Evolutionary conservation across 1,140 invertebrate species (phyloP).

Genomic region (Papilio glaucus): DNA sequence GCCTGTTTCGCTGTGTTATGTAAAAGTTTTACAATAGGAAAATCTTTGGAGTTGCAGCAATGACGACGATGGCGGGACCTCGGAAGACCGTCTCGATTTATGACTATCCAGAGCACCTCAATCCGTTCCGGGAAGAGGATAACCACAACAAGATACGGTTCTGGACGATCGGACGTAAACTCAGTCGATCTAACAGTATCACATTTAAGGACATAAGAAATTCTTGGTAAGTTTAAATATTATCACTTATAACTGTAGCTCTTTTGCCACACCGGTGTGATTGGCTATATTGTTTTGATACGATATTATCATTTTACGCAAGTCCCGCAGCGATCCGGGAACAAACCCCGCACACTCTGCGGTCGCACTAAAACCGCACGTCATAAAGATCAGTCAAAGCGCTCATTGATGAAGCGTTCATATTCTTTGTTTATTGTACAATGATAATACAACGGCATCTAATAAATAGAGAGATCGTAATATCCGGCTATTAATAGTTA

Average conservation of each 20-base stretch:
- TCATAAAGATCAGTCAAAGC: slow-evolving; percentile 35
- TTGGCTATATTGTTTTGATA: slow-evolving; percentile 24
- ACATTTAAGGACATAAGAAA: slow-evolving; percentile 84
- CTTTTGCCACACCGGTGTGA: slow-evolving; percentile 26
- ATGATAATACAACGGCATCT: slow-evolving; percentile 22
- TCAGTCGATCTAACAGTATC: slow-evolving; percentile 83
- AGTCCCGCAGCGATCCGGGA: slow-evolving; percentile 10
- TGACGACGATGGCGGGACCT: slow-evolving; percentile 68
- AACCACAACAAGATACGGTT: slow-evolving; percentile 85
- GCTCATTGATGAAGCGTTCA: slow-evolving; percentile 29
- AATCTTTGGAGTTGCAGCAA: slow-evolving; percentile 51
- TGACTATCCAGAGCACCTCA: slow-evolving; percentile 89
- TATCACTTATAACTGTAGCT: not conserved
- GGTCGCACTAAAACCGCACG: slow-evolving; percentile 34
- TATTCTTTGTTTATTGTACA: slow-evolving; percentile 35
- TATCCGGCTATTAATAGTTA: slow-evolving; percentile 35
- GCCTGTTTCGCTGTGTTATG: slow-evolving; percentile 73
- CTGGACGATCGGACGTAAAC: slow-evolving; percentile 79
- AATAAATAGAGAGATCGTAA: slow-evolving; percentile 24
- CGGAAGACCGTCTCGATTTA: slow-evolving; percentile 83
- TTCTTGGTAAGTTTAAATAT: slow-evolving; percentile 69
- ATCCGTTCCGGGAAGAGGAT: slow-evolving; percentile 88
- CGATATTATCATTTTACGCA: slow-evolving; percentile 22
- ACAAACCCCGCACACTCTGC: slow-evolving; percentile 33
- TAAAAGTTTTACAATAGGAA: slow-evolving; percentile 64